Evolutionary conservation across 2,113 vertebrate genomes (phyloP).

Genomic region (Larimichthys polyactis): DNA sequence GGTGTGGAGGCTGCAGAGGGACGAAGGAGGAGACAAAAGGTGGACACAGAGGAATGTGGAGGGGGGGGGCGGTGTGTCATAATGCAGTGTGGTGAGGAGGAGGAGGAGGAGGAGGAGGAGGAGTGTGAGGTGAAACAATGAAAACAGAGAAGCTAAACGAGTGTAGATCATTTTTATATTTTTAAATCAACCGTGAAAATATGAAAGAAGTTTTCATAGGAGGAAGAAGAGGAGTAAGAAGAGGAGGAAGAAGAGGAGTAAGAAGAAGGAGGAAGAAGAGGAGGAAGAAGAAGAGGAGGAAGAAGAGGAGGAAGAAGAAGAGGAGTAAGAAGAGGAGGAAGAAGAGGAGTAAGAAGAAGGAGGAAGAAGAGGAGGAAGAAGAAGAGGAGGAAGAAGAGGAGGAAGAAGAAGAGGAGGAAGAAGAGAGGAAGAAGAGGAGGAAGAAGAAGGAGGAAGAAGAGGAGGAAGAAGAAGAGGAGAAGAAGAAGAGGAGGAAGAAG

Average conservation of each 20-base stretch:
- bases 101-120: not conserved
- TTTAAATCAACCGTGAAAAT: too few relatives aligned
- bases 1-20: not conserved
- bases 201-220: too few relatives aligned
- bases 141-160: not conserved
- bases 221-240: too few relatives aligned
- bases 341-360: not conserved
- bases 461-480: not conserved
- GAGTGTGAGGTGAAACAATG: too few relatives aligned
- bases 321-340: not conserved
- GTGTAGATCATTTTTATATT: too few relatives aligned
- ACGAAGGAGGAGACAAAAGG: not conserved
- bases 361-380: not conserved
- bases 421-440: too few relatives aligned
- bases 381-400: not conserved
- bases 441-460: too few relatives aligned
- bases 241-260: not conserved
- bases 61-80: slow-evolving; percentile 25
- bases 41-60: not conserved
- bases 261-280: not conserved
- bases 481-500: too few relatives aligned
- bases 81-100: slow-evolving; percentile 28
- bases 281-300: too few relatives aligned
- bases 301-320: too few relatives aligned
- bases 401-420: not conserved